A percentile compares a stretch with the other conserved stretches of the same genome.
Evolutionary conservation across 1,140 invertebrate genomes (phyloP).

Genomic region (Trachymyrmex cornetzi): DNA sequence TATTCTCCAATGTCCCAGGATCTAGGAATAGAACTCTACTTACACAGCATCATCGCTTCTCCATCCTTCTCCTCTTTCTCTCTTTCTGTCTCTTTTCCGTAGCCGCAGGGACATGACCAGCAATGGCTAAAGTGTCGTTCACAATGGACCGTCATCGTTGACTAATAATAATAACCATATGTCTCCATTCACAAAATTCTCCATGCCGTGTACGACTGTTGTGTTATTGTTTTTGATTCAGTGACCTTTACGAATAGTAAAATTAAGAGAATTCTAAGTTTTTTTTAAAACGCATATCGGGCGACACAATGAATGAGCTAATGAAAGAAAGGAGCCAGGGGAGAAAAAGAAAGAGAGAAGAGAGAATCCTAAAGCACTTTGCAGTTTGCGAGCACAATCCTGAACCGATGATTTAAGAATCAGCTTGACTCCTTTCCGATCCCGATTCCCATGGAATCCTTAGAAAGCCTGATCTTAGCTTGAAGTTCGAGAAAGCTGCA

Average conservation of each 20-base stretch:
- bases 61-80: conserved; percentile 3
- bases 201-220: not conserved
- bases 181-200: not conserved
- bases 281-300: conserved; percentile 1
- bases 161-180: too few species aligned
- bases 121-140: conserved; percentile 16
- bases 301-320: not conserved
- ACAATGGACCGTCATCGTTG: conserved; percentile 11
- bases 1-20: conserved; percentile 74
- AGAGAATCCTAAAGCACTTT: not conserved
- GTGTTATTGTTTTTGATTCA: not conserved
- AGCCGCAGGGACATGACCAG: not conserved
- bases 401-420: conserved; percentile 40
- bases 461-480: conserved; percentile 14
- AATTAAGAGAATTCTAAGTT: not conserved
- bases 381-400: not conserved
- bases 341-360: conserved; percentile 24
- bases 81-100: conserved; percentile 6
- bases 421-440: conserved; percentile 19
- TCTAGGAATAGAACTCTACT: conserved; percentile 73
- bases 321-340: not conserved
- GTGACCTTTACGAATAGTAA: not conserved
- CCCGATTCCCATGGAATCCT: conserved; percentile 11
- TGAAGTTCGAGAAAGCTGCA: not conserved
- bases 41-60: conserved; percentile 41